Evolutionary conservation across 1,140 invertebrate genomes (phyloP), one percentile per base, ranked within the genome.

Genomic region (Phymorhynchus buccinoides): DNA sequence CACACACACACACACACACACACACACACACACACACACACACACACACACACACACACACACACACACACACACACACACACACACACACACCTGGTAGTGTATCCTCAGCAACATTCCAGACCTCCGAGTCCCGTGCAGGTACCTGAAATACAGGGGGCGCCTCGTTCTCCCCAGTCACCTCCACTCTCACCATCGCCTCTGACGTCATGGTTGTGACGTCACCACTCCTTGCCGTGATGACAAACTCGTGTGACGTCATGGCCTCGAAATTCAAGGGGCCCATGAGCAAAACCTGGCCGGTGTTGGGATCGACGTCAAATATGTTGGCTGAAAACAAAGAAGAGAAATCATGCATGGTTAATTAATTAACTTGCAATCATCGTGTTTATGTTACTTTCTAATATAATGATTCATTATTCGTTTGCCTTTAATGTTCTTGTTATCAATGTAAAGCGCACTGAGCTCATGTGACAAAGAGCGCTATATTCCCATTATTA

Each of bases 141-240:
- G 77, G 77, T 12, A 52, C 27, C 44, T 14, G 27, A 22, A 41
- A 78, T 22, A 44, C 39, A 30, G 85, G 85, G 1, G 41, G 44
- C 32, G 52, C 56, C 37, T 86, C 85, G 56, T 86, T 86, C 42
- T 62, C 73, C 18, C 79, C 71, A 12, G 73, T 41, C 44, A 86
- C 80, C n/a, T 32, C 37, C n/a, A 86, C 62, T 14, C 41, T 62
- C 18, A 86, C 80, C 22, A 35, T 27, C 22, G 80, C 73, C 44
- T 66, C 44, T 78, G 85, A 86, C 27, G 81, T 73, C 35, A 35
- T n/a, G 7, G 48, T 56, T 27, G n/a, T 75, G 84, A 85, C 42
- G 80, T 66, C 80, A 9, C 30, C 52, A n/a, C 83, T 73, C 27
- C n/a, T 79, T 1, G 78, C 80, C 41, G 16, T 52, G 35, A 86